Conservation (phyloP, 35 echinoderm and acorn worm genomes). For the Holothuria glaberrima region DNA sequence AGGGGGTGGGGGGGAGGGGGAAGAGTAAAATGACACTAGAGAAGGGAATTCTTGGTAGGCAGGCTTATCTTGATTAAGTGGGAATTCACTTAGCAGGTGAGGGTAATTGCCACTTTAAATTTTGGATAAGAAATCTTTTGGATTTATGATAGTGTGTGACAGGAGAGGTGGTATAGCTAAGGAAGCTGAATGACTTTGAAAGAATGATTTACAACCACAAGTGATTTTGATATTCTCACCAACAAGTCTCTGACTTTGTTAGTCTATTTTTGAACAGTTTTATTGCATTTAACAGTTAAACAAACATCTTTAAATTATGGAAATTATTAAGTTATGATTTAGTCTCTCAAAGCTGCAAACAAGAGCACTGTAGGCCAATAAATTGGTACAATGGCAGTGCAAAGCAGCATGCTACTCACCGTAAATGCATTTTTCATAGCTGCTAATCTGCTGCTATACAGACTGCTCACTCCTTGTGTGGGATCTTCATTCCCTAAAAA, state of each 20-base stretch:
- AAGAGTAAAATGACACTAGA: background rate
- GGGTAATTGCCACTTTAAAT: too few relatives aligned
- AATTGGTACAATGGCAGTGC: background rate
- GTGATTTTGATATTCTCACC: too few relatives aligned
- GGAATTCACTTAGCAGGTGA: too few relatives aligned
- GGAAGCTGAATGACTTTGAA: too few relatives aligned
- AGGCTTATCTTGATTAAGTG: too few relatives aligned
- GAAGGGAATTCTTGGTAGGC: too few relatives aligned
- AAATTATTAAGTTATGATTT: too few relatives aligned
- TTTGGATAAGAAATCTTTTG: too few relatives aligned
- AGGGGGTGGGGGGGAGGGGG: background rate
- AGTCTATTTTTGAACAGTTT: background rate
- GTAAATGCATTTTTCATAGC: slow-evolving; percentile 89
- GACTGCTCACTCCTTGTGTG: slow-evolving; percentile 52
- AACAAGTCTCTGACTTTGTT: background rate
- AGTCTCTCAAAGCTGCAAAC: background rate
- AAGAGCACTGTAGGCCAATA: background rate
- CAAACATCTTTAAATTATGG: too few relatives aligned
- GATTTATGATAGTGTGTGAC: too few relatives aligned
- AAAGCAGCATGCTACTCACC: slow-evolving; percentile 50
- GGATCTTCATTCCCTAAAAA: slow-evolving; percentile 41
- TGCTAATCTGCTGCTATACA: slow-evolving; percentile 73
- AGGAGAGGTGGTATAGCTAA: too few relatives aligned
- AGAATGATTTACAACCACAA: too few relatives aligned
- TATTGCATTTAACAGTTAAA: background rate